Percentiles rank a stretch among this genome's conserved stretches.
phyloP scores from a whole-genome alignment of 2,888 invertebrate species.

The Tetramorium bicarinatum region DNA sequence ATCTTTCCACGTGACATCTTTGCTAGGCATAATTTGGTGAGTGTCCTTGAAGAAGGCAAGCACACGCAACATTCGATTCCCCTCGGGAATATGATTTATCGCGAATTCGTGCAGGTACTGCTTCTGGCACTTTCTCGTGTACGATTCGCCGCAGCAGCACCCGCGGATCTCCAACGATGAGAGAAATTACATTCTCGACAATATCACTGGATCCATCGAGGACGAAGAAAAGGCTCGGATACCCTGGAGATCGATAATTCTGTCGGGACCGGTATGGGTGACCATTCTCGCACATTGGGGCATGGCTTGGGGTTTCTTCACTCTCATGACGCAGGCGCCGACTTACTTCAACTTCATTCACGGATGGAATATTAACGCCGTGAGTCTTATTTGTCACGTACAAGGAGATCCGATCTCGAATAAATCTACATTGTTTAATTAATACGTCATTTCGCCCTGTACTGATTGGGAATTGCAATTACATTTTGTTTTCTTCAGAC shows the following conservation, averaged over 20 bases:
- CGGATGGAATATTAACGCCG: slow-evolving; percentile 90
- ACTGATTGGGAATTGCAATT: not conserved
- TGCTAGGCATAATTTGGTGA: slow-evolving; percentile 90
- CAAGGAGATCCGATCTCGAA: not conserved
- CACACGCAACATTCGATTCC: not conserved
- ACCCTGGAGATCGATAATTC: slow-evolving; percentile 89
- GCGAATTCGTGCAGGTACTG: slow-evolving; percentile 79
- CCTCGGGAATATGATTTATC: not conserved
- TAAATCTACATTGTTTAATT: not conserved
- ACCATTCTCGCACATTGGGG: slow-evolving; percentile 90
- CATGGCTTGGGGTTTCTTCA: slow-evolving; percentile 90
- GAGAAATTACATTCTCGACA: slow-evolving; percentile 88
- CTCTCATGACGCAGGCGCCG: slow-evolving; percentile 91
- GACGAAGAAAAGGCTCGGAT: slow-evolving; percentile 80
- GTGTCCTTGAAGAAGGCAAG: not conserved
- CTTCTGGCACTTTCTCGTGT: slow-evolving; percentile 89
- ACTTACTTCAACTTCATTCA: slow-evolving; percentile 91
- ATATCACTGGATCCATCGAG: slow-evolving; percentile 85
- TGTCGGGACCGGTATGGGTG: slow-evolving; percentile 89
- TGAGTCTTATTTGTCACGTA: slow-evolving; percentile 79
- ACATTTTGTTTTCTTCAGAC: slow-evolving; percentile 85
- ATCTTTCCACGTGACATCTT: slow-evolving; percentile 90
- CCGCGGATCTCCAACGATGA: slow-evolving; percentile 89
- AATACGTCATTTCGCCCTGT: not conserved
- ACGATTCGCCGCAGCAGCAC: slow-evolving; percentile 90